Evolutionary conservation across 2,113 vertebrate genomes (phyloP).

Genomic region (Trogon surrucura): DNA sequence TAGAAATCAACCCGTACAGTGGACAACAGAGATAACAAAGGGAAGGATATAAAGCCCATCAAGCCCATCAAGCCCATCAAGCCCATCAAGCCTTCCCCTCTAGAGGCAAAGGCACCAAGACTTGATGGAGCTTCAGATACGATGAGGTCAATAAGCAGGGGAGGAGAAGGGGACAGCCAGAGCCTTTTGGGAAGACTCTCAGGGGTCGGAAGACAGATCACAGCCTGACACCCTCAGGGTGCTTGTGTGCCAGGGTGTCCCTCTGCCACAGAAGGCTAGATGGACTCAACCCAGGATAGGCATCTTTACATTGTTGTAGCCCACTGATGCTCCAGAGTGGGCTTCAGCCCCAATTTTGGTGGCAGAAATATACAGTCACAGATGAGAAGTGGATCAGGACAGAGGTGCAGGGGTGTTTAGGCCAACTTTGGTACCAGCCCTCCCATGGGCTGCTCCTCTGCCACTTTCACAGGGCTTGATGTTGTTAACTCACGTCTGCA

Average conservation of each 20-base stretch:
- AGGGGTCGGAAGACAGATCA: neutral
- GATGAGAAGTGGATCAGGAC: neutral
- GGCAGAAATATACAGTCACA: neutral
- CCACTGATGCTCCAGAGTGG: neutral
- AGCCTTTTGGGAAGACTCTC: neutral
- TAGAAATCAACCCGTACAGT: neutral
- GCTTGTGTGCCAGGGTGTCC: neutral
- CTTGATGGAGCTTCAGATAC: neutral
- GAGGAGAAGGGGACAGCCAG: neutral
- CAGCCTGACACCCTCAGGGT: neutral
- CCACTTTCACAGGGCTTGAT: neutral
- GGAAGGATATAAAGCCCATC: neutral
- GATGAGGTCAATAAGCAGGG: neutral
- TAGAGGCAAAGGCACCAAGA: neutral
- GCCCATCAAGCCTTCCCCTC: neutral
- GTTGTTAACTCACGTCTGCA: neutral
- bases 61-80: no score
- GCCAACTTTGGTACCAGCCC: neutral
- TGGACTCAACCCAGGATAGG: accelerated
- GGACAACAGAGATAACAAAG: neutral
- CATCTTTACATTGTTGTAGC: neutral
- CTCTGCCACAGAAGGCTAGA: neutral
- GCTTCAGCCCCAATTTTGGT: neutral
- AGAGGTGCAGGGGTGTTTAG: neutral
- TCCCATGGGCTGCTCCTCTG: accelerated